Evolutionary conservation across 1,140 invertebrate genomes (phyloP), one percentile per base, ranked within the genome.

Genomic region (Drosophila pectinifera): DNA sequence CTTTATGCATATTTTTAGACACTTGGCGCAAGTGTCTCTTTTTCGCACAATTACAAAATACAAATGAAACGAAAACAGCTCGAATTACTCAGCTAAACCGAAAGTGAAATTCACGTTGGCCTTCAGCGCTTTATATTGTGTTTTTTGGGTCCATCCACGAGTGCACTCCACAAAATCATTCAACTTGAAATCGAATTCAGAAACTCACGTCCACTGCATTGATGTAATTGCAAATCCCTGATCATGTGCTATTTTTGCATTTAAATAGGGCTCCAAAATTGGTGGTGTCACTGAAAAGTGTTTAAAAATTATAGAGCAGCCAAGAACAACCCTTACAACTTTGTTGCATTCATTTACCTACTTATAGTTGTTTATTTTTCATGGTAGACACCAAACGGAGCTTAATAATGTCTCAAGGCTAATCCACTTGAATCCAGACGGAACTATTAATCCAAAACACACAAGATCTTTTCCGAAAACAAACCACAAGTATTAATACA

Each of bases 91-190:
- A 54, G 57, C 59, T 42, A 58, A 61, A 72, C 39, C 18, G 55
- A 83, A 84, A 78, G 81, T 84, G 67, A 84, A 84, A 86, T 84
- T 81, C 53, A 56, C 18, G 28, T 34, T 53, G 28, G 62, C 36
- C 73, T 67, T 73, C 53, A 62, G 18, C 56, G 49, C 22, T 54
- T 39, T 62, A 42, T 51, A 26, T 61, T 54, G 51, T 54, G 41
- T n/a, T n/a, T 31, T 43, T 45, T 36, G 38, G 68, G 46, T 42
- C 41, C 38, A 57, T 36, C 55, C 38, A 14, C 28, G 64, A 86
- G 73, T 49, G 73, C 58, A 64, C 73, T 84, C 39, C 22, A 46
- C 65, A 43, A 57, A 72, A 61, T 65, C 62, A 62, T 59, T 82
- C 64, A 61, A 62, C 55, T 48, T 62, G 62, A 78, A 80, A 73